phyloP scores from a whole-genome alignment of 2,888 invertebrate species.

The Cephus nigrinus region DNA sequence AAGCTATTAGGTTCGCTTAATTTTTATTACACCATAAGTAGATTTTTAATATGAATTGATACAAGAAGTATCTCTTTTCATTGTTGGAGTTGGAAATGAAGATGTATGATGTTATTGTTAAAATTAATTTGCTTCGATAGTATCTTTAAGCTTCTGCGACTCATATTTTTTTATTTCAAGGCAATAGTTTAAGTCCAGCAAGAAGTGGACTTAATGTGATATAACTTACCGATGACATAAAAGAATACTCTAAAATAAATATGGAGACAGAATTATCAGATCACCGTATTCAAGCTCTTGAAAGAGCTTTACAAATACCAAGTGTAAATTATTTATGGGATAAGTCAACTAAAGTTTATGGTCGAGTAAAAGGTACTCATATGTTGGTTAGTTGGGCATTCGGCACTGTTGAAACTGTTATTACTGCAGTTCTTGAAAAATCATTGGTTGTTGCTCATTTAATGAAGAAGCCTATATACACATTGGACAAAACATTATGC shows the following conservation, averaged over 20 bases:
- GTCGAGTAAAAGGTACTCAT: slow-evolving; percentile 72
- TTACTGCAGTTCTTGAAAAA: slow-evolving; percentile 47
- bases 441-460: slow-evolving; percentile 54
- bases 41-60: background rate
- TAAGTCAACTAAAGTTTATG: slow-evolving; percentile 71
- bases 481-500: slow-evolving; percentile 75
- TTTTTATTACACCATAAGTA: background rate
- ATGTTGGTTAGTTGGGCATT: slow-evolving; percentile 77
- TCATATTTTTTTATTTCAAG: background rate
- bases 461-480: slow-evolving; percentile 69
- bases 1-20: background rate
- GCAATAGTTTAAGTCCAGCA: too few relatives aligned
- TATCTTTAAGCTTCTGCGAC: background rate
- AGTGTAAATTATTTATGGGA: slow-evolving; percentile 71
- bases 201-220: background rate
- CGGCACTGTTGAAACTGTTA: slow-evolving; percentile 71
- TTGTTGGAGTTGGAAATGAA: background rate
- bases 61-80: background rate
- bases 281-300: slow-evolving; percentile 66
- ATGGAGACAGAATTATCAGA: slow-evolving; percentile 46
- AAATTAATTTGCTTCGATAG: background rate
- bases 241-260: background rate
- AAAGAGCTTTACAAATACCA: slow-evolving; percentile 70
- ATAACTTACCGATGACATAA: background rate
- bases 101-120: background rate